Percentiles rank a stretch among this genome's conserved stretches.
Evolutionary conservation across 2,888 invertebrate species (phyloP).

Genomic region (Acanthosepion pharaonis): DNA sequence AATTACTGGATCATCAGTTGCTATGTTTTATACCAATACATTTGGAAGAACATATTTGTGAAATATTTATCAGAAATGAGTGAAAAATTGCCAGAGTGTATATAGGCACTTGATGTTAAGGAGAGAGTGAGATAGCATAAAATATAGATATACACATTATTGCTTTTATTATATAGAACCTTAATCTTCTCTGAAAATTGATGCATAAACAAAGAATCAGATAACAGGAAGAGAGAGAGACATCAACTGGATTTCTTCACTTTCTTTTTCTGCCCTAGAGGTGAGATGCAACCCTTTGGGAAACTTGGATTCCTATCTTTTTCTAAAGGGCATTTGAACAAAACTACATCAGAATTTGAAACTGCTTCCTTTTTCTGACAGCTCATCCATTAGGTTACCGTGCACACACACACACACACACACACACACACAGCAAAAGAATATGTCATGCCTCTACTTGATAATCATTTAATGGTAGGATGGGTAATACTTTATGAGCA

Average conservation of each 20-base stretch:
- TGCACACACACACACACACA: not conserved
- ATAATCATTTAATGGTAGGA: not conserved
- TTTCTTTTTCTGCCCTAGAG: not conserved
- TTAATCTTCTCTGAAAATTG: not conserved
- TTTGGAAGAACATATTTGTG: too few relatives aligned
- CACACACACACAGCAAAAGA: not conserved
- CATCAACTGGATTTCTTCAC: not conserved
- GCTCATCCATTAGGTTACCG: not conserved
- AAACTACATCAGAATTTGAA: not conserved
- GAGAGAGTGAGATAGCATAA: not conserved
- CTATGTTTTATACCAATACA: too few relatives aligned
- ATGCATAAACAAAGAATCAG: not conserved
- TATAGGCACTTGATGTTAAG: not conserved
- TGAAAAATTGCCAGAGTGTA: not conserved
- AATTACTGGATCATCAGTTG: too few relatives aligned
- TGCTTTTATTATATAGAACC: not conserved
- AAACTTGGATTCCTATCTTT: not conserved
- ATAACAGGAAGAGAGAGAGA: not conserved
- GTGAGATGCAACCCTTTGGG: not conserved
- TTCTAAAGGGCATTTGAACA: not conserved
- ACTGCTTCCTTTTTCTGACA: not conserved
- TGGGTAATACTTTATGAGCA: too few relatives aligned
- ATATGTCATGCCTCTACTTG: not conserved
- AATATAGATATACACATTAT: not conserved
- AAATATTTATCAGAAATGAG: too few relatives aligned